These are phyloP conservation scores for Lithobates sylvaticus DNA, from an alignment of 2,797 vertebrate species.

Conservation along the genomic window DNA sequence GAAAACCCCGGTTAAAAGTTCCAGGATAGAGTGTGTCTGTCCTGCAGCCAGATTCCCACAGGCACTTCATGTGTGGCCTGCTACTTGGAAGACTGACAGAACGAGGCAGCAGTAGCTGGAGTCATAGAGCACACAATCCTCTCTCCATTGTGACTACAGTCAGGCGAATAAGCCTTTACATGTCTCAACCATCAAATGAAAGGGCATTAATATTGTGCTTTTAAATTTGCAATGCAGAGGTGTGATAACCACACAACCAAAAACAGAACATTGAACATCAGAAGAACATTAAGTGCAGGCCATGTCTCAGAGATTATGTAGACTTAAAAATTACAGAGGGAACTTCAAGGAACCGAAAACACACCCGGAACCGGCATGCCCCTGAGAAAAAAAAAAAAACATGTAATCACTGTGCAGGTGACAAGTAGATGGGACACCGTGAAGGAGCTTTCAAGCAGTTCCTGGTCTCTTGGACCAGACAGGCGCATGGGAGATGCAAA, in stretches of 20 bases:
- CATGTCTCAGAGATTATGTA: conserved; percentile 40
- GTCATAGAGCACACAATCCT: not conserved
- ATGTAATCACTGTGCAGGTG: conserved; percentile 48
- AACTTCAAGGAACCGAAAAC: conserved; percentile 47
- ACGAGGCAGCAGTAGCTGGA: not conserved
- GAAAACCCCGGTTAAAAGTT: conserved; percentile 49
- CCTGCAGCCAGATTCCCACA: conserved; percentile 59
- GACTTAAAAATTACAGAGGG: conserved; percentile 47
- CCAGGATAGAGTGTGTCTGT: conserved; percentile 58
- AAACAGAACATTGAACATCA: conserved; percentile 46
- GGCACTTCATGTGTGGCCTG: conserved; percentile 57
- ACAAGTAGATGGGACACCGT: not conserved
- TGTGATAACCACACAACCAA: conserved; percentile 32
- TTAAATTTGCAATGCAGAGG: conserved; percentile 30
- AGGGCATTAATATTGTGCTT: conserved; percentile 18
- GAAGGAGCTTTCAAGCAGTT: conserved; percentile 1
- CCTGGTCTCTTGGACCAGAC: conserved; percentile 1
- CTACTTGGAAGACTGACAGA: conserved; percentile 46
- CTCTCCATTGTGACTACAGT: not conserved
- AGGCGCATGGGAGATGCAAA: conserved; percentile 14
- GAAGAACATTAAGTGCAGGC: conserved; percentile 14
- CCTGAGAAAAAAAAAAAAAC: conserved; percentile 3
- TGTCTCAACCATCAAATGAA: conserved; percentile 30
- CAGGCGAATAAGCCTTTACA: conserved; percentile 37
- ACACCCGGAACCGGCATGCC: conserved; percentile 10